Conservation (phyloP, 2,888 invertebrate genomes). For the Machimus rusticus region DNA sequence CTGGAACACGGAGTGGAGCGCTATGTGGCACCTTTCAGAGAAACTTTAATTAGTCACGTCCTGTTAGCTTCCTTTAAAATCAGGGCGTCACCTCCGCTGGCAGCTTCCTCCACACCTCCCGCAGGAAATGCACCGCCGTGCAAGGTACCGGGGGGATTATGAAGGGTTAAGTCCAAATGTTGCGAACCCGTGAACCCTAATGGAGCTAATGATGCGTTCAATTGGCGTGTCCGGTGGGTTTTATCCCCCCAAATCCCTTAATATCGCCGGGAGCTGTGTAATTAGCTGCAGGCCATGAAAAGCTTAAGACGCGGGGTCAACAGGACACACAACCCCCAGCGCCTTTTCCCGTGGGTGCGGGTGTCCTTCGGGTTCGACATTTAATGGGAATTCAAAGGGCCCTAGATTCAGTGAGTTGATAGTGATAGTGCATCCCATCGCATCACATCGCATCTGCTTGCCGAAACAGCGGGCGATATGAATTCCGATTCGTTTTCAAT, state of each 20-base stretch:
- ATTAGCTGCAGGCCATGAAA: not conserved
- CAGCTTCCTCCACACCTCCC: not conserved
- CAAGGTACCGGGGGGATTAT: not conserved
- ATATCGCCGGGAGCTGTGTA: not conserved
- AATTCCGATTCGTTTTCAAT: constrained; percentile 34
- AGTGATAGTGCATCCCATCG: not conserved
- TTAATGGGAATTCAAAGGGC: not conserved
- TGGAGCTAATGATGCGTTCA: not conserved
- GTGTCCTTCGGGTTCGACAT: not conserved
- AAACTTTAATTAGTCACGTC: constrained; percentile 1
- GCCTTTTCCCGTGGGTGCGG: not conserved
- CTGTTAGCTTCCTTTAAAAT: not conserved
- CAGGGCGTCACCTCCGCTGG: not conserved
- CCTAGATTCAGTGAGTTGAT: not conserved
- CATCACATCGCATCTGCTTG: not conserved
- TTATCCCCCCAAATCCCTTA: not conserved
- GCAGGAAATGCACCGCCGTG: not conserved
- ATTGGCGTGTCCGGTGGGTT: not conserved
- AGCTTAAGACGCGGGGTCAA: not conserved
- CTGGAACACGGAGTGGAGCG: not conserved
- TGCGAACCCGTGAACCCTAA: not conserved
- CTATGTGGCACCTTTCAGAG: not conserved
- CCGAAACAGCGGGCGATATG: not conserved
- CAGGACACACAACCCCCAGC: not conserved
- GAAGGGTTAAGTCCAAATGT: not conserved